These are phyloP conservation scores for Sitta carolinensis DNA, from an alignment of 2,797 vertebrate genomes.

Conservation along the genomic window DNA sequence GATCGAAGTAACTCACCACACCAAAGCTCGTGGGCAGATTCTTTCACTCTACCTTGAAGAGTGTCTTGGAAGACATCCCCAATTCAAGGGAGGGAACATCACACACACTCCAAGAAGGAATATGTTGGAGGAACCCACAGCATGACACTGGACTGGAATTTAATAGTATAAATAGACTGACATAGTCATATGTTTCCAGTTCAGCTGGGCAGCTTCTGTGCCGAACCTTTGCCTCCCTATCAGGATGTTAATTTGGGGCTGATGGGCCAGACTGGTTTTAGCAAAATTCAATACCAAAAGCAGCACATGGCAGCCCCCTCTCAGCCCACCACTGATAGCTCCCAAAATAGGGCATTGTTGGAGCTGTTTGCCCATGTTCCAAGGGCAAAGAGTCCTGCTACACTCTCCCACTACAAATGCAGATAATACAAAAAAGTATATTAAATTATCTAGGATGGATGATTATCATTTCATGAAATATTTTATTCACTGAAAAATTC, in stretches of 20 bases:
- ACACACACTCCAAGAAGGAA: not conserved
- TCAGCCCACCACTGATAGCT: not conserved
- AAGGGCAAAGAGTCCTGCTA: not conserved
- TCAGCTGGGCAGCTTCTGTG: not conserved
- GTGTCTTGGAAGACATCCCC: too few relatives aligned
- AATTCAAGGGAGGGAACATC: not conserved
- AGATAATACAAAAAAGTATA: not conserved
- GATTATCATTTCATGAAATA: not conserved
- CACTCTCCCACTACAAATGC: not conserved
- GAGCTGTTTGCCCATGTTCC: not conserved
- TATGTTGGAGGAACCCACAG: not conserved
- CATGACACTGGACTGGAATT: not conserved
- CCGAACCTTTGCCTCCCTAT: not conserved
- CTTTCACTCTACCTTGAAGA: accelerated
- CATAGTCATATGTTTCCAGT: not conserved
- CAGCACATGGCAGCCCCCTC: not conserved
- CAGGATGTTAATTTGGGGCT: not conserved
- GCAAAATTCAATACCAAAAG: not conserved
- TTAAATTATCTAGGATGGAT: not conserved
- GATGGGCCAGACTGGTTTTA: not conserved
- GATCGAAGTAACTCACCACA: not conserved
- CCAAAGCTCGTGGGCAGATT: not conserved
- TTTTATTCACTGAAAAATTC: not conserved
- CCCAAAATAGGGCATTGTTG: not conserved
- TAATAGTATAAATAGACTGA: not conserved